These are phyloP conservation scores for Odocoileus hemionus DNA, from an alignment of 2,113 vertebrate genomes.

Conservation along the genomic window DNA sequence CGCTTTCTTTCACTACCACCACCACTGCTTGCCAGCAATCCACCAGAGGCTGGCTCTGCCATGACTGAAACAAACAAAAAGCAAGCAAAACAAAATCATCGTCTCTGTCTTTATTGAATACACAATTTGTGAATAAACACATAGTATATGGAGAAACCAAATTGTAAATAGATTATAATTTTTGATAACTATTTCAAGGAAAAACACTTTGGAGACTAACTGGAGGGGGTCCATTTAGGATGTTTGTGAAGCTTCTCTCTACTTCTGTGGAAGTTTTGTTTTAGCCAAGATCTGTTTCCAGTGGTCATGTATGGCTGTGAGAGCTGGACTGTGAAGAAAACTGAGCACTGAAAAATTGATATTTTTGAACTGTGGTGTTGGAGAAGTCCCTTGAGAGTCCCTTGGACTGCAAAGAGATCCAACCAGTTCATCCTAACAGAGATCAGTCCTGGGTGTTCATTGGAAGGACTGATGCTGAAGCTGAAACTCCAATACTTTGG, in stretches of 20 bases:
- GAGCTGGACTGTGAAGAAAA: too few species aligned
- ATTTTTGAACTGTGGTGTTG: too few species aligned
- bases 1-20: not conserved
- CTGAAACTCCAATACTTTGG: too few species aligned
- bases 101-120: not conserved
- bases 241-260: not conserved
- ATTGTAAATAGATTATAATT: not conserved
- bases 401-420: too few species aligned
- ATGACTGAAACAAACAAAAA: not conserved
- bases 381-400: too few species aligned
- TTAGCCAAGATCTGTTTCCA: not conserved
- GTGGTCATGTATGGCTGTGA: too few species aligned
- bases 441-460: too few species aligned
- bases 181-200: not conserved
- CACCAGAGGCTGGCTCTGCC: not conserved
- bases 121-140: not conserved
- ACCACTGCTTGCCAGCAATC: not conserved
- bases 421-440: too few species aligned
- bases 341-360: too few species aligned
- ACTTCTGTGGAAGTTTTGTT: not conserved
- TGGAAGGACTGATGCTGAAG: too few species aligned
- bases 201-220: not conserved
- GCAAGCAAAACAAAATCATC: not conserved
- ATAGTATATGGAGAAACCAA: not conserved
- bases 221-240: rapidly evolving